These are phyloP conservation scores for Scaptomyza pallida DNA, from an alignment of 1,140 invertebrate genomes.

Conservation along the genomic window DNA sequence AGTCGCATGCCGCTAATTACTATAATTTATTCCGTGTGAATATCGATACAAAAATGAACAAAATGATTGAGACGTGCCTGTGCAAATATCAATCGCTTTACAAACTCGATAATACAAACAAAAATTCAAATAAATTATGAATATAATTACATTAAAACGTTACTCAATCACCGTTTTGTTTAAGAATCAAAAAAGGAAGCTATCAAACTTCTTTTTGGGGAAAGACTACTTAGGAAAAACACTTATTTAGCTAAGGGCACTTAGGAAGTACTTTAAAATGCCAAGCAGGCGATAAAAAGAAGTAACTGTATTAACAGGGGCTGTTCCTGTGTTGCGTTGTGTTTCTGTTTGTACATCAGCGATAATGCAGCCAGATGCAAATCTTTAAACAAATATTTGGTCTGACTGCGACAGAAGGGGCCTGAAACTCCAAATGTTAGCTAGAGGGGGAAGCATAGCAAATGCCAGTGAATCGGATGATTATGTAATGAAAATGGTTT, in stretches of 20 bases:
- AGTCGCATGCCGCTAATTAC: conserved; percentile 13
- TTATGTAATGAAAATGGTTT: conserved; percentile 41
- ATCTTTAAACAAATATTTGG: conserved; percentile 78
- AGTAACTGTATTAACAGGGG: background rate
- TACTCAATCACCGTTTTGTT: background rate
- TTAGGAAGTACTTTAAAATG: conserved; percentile 8
- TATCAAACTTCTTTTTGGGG: background rate
- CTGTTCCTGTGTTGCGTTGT: background rate
- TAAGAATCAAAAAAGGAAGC: background rate
- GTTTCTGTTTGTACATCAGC: conserved; percentile 22
- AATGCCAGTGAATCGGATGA: conserved; percentile 18
- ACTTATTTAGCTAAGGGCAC: conserved; percentile 7
- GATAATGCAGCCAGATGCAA: conserved; percentile 72
- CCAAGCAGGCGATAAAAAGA: background rate
- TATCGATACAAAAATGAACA: conserved; percentile 15
- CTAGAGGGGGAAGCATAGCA: conserved; percentile 3
- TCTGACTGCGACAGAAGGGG: conserved; percentile 56
- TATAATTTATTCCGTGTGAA: conserved; percentile 5
- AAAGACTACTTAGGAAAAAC: background rate
- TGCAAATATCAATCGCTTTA: conserved; percentile 8
- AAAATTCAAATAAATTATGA: too few relatives aligned
- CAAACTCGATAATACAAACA: conserved; percentile 24
- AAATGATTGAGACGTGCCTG: conserved; percentile 25
- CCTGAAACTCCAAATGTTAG: conserved; percentile 1
- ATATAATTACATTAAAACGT: too few relatives aligned